Evolutionary conservation across 2,888 invertebrate genomes (phyloP), one percentile per base, ranked within the genome.

Genomic region (Ophioninae sp.): DNA sequence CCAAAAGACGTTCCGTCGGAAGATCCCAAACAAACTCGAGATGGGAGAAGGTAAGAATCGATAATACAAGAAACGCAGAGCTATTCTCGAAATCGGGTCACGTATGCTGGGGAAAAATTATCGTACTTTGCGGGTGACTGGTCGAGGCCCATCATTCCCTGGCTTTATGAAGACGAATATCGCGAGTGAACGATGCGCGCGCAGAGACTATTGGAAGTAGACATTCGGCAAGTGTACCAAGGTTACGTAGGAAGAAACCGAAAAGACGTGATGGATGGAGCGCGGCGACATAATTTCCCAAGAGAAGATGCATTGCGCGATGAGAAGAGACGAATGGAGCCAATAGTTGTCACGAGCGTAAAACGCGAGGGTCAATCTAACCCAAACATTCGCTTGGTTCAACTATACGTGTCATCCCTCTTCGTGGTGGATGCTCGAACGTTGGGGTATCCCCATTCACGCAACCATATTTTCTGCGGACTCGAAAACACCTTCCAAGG

Each of bases 341-440:
- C 87, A 89, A 88, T 89, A 88, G 84, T 88, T 88, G 88, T 88
- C 88, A 87, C 74, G 83, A 70, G 41, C 57, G 56, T 78, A 74
- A 77, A 85, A 84, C 81, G 84, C 70, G 82, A 82, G 84, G 79
- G 82, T 70, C 67, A 64, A 68, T 30, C 37, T 61, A 50, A 61
- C 20, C 56, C 56, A 59, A 61, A 6, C 56, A 21, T 57, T n/a
- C 3, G 7, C 64, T 44, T 39, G 50, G 13, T 75, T 23, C 30
- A 30, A n/a, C 30, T 68, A 6, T 50, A 17, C 7, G 39, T 23
- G 20, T 67, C 59, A 72, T 30, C 64, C 56, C 13, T 6, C 13
- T 17, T 61, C 39, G 50, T 23, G 30, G 21, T 21, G n/a, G 21
- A 10, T 61, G 17, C 20, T 30, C 44, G 30, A 73, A n/a, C n/a